A percentile compares a stretch with the other conserved stretches of the same genome.
Conservation (phyloP, 2,797 vertebrate species). For the Buphagus erythrorhynchus region DNA sequence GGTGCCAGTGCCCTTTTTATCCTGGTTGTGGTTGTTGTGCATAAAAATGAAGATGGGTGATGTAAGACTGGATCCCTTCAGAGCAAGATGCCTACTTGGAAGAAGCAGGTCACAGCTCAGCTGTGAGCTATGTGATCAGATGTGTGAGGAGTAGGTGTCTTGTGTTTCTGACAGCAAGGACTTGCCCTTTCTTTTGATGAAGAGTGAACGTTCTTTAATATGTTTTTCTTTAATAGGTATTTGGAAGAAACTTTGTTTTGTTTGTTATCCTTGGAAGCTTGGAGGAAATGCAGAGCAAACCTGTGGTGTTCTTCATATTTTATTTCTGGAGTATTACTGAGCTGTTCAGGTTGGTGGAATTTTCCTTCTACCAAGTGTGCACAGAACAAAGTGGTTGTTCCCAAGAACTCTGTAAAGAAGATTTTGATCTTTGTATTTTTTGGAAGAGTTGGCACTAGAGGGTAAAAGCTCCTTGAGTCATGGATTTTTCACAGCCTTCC, state of each 20-base stretch:
- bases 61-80: background rate
- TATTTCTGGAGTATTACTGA: conserved; percentile 92
- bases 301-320: conserved; percentile 94
- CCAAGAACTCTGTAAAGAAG: background rate
- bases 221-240: conserved; percentile 77
- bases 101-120: background rate
- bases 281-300: conserved; percentile 93
- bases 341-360: conserved; percentile 86
- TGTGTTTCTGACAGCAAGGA: background rate
- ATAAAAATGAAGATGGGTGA: background rate
- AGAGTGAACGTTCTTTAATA: background rate
- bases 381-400: background rate
- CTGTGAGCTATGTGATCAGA: background rate
- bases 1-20: background rate
- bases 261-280: conserved; percentile 91
- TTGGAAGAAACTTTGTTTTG: conserved; percentile 93
- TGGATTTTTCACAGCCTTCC: background rate
- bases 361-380: background rate
- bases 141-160: background rate
- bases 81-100: background rate
- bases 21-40: background rate
- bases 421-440: background rate
- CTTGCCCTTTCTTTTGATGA: background rate
- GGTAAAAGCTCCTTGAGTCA: background rate
- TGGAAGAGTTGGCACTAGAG: background rate